Percentiles rank a stretch among this genome's conserved stretches.
These are phyloP conservation scores for Furnarius figulus DNA, from an alignment of 2,113 vertebrate genomes.

Conservation along the genomic window DNA sequence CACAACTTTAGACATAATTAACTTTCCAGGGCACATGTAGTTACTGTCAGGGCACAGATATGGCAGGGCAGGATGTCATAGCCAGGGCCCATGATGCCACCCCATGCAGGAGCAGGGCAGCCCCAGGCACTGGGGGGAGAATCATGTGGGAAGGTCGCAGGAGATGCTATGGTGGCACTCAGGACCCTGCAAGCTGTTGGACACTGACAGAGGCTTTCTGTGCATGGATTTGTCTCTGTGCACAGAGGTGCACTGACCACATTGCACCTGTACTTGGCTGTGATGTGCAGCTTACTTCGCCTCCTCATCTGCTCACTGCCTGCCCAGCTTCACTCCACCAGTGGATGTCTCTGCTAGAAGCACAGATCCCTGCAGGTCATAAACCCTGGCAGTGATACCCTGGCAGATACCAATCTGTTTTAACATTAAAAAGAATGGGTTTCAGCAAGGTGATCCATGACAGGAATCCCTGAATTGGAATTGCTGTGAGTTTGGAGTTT, in stretches of 20 bases:
- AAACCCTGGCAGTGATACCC: neutral
- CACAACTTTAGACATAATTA: neutral
- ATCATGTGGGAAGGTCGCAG: neutral
- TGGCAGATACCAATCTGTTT: neutral
- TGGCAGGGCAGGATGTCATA: neutral
- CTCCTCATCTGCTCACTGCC: neutral
- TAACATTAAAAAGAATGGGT: neutral
- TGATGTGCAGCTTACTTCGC: neutral
- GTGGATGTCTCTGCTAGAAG: neutral
- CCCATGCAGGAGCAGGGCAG: neutral
- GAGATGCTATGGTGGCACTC: neutral
- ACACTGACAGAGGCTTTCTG: neutral
- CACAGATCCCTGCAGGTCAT: neutral
- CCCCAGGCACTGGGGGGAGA: neutral
- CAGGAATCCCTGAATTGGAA: neutral
- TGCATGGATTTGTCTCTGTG: neutral
- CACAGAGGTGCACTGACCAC: neutral
- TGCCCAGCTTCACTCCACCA: accelerated
- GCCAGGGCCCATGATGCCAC: neutral
- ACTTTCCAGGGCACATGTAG: neutral
- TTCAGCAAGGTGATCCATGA: neutral
- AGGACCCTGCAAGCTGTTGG: neutral
- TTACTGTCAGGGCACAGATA: neutral
- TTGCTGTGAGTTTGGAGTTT: neutral
- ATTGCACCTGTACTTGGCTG: neutral